These are phyloP conservation scores for Phortica magna DNA, from an alignment of 2,888 invertebrate genomes.

Conservation along the genomic window DNA sequence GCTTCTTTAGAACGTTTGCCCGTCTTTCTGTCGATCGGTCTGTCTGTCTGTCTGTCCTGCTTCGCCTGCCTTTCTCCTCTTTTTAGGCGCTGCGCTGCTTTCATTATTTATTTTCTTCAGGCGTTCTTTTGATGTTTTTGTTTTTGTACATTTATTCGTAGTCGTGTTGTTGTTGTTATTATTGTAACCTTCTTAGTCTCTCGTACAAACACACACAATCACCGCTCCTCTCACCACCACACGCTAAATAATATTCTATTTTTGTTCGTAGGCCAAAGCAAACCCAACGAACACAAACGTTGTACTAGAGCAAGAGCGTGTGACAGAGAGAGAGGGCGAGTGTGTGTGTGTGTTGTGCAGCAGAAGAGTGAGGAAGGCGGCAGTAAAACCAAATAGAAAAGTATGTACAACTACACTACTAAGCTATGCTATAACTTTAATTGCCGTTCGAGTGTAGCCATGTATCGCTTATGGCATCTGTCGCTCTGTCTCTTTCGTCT, in stretches of 20 bases:
- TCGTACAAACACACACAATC: neutral
- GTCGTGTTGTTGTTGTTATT: neutral
- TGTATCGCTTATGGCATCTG: slow-evolving; percentile 1
- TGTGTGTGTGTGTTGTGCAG: neutral
- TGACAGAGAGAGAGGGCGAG: too few species aligned
- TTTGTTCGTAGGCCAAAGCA: slow-evolving; percentile 41
- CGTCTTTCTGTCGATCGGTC: neutral
- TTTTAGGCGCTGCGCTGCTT: slow-evolving; percentile 6
- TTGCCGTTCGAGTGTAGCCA: slow-evolving; percentile 8
- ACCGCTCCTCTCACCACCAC: neutral
- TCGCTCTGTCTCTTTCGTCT: too few species aligned
- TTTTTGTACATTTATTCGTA: slow-evolving; percentile 23
- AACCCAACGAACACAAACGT: slow-evolving; percentile 57
- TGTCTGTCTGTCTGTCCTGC: neutral
- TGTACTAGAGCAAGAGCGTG: slow-evolving; percentile 45
- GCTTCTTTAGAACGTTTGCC: neutral
- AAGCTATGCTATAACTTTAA: slow-evolving; percentile 52
- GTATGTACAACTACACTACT: slow-evolving; percentile 34
- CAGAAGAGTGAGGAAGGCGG: neutral
- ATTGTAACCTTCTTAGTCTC: neutral
- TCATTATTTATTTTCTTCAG: slow-evolving; percentile 31
- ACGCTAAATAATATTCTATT: slow-evolving; percentile 60
- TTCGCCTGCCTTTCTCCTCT: neutral
- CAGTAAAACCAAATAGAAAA: too few species aligned
- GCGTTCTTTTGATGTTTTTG: slow-evolving; percentile 39